Base-by-base conservation (phyloP, 2,888 invertebrate species). In the Pandemis heparana region DNA sequence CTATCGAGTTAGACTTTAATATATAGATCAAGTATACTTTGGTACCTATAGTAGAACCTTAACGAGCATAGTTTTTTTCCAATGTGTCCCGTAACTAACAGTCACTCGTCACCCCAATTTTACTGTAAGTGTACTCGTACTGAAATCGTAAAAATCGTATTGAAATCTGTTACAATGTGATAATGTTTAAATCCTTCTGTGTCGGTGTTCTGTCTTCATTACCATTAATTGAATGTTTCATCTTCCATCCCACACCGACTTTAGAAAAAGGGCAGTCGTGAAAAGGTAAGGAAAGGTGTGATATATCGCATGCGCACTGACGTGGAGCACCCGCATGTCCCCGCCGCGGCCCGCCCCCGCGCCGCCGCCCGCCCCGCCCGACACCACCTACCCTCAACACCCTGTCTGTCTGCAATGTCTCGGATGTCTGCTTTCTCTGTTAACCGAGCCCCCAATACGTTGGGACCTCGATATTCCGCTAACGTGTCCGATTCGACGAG, bases 251-350 rank as follows among this genome's bases (percentile, higher is more conserved):
- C 83, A 87, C 92, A 89, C 91, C 93, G 85, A 94, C 91, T 87
- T 92, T 96, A 97, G 97, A 97, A 97, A 96, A 97, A 97, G 95
- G 97, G 97, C 95, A 97, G 97, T 95, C 96, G 97, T 91, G 97
- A 97, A 91, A 97, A 97, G 97, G 97, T 97, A 96, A 96, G 96
- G 91, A 73, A 73, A 89, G 86, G 86, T 85, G 88, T 89, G 84
- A 85, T 89, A 85, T 89, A 89, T 83, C 87, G 94, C 94, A 94
- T 94, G 94, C 79, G 85, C 86, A 86, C 87, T 85, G 82, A 84
- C 83, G 87, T 89, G 90, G 88, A 86, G 89, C 89, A 90, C 92
- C 90, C 91, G 94, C 93, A 92, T 92, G 92, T 77, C 87, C 89
- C 90, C 82, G 76, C 70, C 66, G 77, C 78, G 78, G 56, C 60